These are phyloP conservation scores for Phrixothrix hirtus DNA, from an alignment of 2,888 invertebrate species.

Conservation along the genomic window DNA sequence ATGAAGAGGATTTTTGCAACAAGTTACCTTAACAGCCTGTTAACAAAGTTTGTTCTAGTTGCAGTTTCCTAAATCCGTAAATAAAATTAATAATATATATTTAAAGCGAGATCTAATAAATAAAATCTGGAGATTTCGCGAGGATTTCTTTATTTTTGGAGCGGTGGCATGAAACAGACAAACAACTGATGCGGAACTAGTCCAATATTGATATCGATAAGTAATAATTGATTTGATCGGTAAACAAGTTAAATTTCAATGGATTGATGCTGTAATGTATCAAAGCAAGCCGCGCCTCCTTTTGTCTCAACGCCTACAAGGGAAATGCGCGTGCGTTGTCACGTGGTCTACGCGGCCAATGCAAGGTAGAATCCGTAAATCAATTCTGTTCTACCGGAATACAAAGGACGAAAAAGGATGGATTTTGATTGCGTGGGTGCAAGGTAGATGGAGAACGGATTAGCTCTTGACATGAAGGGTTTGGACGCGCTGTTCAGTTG, in stretches of 20 bases:
- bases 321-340: constrained; percentile 48
- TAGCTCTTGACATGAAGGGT: constrained; percentile 23
- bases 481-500: constrained; percentile 36
- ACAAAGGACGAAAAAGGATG: constrained; percentile 19
- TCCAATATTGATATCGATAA: constrained; percentile 12
- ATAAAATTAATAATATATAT: too few species aligned
- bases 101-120: too few species aligned
- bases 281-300: constrained; percentile 45
- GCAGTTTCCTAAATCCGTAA: too few species aligned
- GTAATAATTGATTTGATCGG: constrained; percentile 17
- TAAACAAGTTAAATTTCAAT: constrained; percentile 9
- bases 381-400: constrained; percentile 42
- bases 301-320: constrained; percentile 52
- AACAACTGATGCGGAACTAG: background rate
- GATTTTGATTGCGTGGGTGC: constrained; percentile 13
- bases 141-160: too few species aligned
- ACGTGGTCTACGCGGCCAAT: constrained; percentile 48
- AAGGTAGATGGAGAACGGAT: constrained; percentile 24
- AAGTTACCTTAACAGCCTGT: too few species aligned
- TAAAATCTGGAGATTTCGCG: too few species aligned
- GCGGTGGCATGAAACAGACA: too few species aligned
- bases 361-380: constrained; percentile 44
- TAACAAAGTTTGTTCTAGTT: too few species aligned
- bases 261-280: constrained; percentile 24
- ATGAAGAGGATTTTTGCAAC: too few species aligned